A percentile compares a stretch with the other conserved stretches of the same genome.
Conservation (phyloP, 1,140 invertebrate genomes). For the Rhagoletis pomonella region DNA sequence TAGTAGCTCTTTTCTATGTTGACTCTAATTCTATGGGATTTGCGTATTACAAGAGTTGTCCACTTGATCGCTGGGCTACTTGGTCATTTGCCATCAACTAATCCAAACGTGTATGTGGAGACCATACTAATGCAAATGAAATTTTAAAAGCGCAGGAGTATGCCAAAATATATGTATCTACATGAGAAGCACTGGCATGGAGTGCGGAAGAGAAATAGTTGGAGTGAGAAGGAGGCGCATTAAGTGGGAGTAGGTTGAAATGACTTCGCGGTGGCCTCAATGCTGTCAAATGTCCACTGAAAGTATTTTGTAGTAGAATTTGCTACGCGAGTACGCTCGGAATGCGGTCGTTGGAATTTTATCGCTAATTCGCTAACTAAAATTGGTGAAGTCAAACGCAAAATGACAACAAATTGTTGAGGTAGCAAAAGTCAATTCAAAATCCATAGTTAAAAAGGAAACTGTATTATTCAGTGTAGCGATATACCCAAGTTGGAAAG, state of each 20-base stretch:
- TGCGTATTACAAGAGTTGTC: slow-evolving; percentile 6
- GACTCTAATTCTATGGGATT: neutral
- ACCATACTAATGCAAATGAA: slow-evolving; percentile 35
- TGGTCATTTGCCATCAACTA: neutral
- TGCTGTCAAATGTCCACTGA: neutral
- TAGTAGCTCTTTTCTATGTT: neutral
- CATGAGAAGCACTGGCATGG: too few species aligned
- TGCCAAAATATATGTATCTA: neutral
- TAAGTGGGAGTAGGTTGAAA: slow-evolving; percentile 2
- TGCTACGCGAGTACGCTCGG: neutral
- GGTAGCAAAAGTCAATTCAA: neutral
- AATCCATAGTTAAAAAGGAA: too few species aligned
- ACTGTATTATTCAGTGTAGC: too few species aligned
- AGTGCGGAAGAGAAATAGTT: too few species aligned
- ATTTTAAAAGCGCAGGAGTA: neutral
- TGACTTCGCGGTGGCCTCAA: neutral
- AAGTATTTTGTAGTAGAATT: neutral
- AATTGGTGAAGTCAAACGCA: neutral
- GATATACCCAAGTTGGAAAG: too few species aligned
- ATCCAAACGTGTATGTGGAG: slow-evolving; percentile 7
- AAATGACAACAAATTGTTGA: neutral
- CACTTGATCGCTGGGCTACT: neutral
- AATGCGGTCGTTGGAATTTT: neutral
- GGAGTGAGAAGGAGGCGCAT: neutral
- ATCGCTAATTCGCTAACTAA: neutral